A percentile compares a stretch with the other conserved stretches of the same genome.
These are phyloP conservation scores for Heloderma charlesbogerti DNA, from an alignment of 2,113 vertebrate genomes.

Conservation along the genomic window DNA sequence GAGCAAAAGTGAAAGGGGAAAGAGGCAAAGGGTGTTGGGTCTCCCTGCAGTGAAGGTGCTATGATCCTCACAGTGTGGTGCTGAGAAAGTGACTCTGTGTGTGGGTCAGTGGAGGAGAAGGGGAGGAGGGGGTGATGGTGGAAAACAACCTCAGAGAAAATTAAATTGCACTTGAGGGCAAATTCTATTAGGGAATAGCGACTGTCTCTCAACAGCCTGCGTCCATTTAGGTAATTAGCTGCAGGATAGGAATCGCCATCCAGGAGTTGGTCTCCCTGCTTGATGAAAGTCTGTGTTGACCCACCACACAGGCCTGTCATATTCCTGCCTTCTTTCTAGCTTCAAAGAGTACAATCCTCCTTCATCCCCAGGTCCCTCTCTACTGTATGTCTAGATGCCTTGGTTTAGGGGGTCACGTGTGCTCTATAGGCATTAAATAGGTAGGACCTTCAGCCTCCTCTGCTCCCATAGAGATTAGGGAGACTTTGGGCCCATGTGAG, in stretches of 20 bases:
- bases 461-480: neutral
- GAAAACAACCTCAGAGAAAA: constrained; percentile 85
- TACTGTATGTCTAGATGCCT: neutral
- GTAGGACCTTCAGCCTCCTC: neutral
- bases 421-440: neutral
- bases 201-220: constrained; percentile 87
- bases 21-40: neutral
- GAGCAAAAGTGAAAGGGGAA: neutral
- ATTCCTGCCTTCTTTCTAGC: neutral
- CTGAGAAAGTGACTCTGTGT: constrained; percentile 64
- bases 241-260: constrained; percentile 58
- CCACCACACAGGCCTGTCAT: neutral
- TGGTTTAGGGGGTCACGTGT: neutral
- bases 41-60: constrained; percentile 49
- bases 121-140: constrained; percentile 66
- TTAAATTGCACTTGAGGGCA: constrained; percentile 98
- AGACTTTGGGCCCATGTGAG: neutral
- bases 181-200: constrained; percentile 97
- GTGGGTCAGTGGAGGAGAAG: constrained; percentile 61
- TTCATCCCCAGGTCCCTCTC: neutral
- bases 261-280: neutral
- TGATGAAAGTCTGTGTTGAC: neutral
- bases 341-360: neutral
- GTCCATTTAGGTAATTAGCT: constrained; percentile 96
- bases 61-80: constrained; percentile 57